Percentiles rank a stretch among this genome's conserved stretches.
These are phyloP conservation scores for Suncus etruscus DNA, from an alignment of 2,113 vertebrate species.

Conservation along the genomic window DNA sequence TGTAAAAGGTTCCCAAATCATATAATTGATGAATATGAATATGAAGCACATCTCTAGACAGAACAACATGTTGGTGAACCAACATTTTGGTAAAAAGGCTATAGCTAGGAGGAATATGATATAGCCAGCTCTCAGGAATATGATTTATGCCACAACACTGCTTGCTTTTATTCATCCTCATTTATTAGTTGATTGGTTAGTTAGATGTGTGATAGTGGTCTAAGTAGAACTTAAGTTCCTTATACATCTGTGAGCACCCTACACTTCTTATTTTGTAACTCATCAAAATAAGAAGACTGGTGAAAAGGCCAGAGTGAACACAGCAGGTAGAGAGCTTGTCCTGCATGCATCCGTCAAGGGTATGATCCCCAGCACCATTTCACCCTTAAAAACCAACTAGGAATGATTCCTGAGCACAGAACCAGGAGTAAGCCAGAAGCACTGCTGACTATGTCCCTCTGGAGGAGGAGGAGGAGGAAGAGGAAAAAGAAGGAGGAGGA, in stretches of 20 bases:
- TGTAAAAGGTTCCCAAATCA: background rate
- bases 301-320: background rate
- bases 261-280: background rate
- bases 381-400: too few species aligned
- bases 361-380: too few species aligned
- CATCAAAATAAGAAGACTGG: slow-evolving; percentile 21
- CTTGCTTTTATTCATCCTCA: background rate
- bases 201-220: background rate
- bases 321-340: too few species aligned
- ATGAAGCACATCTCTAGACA: background rate
- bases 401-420: too few species aligned
- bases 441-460: too few species aligned
- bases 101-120: too few species aligned
- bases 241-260: too few species aligned
- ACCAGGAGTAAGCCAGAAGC: too few species aligned
- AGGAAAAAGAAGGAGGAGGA: too few species aligned
- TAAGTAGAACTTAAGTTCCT: background rate
- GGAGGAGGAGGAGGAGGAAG: too few species aligned
- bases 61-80: background rate
- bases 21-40: background rate
- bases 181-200: background rate
- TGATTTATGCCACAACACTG: background rate
- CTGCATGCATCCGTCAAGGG: too few species aligned
- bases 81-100: background rate
- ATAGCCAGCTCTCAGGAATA: background rate